Conservation (phyloP, 2,888 invertebrate species). For the Orchesellides sinensis region DNA sequence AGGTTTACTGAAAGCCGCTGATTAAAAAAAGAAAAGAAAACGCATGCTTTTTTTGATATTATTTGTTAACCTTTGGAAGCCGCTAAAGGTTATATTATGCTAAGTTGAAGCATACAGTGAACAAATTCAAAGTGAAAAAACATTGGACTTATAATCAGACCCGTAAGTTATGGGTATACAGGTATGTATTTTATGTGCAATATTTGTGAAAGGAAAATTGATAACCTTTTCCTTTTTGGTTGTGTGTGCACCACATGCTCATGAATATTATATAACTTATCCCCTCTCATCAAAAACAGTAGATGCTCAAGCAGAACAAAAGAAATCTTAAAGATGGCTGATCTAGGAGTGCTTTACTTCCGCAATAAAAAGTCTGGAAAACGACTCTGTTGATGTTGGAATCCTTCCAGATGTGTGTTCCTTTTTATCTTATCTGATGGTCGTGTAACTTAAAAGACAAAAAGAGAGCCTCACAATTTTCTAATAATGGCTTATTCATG, state of each 20-base stretch:
- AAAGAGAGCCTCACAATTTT: constrained; percentile 4
- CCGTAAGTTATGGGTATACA: no score
- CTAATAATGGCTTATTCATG: constrained; percentile 49
- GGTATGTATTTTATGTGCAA: no score
- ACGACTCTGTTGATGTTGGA: constrained; percentile 31
- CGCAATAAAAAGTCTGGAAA: background rate
- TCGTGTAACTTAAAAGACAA: background rate
- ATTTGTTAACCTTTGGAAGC: no score
- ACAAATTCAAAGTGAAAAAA: no score
- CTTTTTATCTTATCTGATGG: constrained; percentile 30
- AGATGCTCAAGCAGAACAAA: background rate
- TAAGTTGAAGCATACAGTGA: background rate
- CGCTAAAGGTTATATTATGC: no score
- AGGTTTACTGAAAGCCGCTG: background rate
- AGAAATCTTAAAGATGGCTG: constrained; percentile 19
- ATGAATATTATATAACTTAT: constrained; percentile 58
- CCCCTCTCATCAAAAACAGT: background rate
- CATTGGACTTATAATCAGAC: no score
- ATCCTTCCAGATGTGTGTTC: constrained; percentile 31
- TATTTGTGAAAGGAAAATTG: no score
- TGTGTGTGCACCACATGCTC: constrained; percentile 45
- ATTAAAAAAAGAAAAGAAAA: constrained; percentile 7
- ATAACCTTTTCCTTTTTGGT: constrained; percentile 11
- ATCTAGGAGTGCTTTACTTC: constrained; percentile 24
- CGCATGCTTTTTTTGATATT: no score